Evolutionary conservation across 2,888 invertebrate genomes (phyloP).

Genomic region (Polydrusus pterygomalis): DNA sequence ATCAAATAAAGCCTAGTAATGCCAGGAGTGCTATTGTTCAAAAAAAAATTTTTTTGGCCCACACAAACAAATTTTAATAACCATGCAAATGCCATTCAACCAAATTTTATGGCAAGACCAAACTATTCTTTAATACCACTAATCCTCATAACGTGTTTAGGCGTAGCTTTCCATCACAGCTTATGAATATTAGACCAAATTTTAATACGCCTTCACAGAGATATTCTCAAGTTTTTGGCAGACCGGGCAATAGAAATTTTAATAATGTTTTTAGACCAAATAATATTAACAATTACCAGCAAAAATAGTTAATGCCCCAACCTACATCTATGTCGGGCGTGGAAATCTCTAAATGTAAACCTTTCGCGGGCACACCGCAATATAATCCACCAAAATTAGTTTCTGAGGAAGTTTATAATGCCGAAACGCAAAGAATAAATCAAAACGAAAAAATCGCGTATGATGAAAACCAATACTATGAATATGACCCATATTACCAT

Average conservation of each 20-base stretch:
- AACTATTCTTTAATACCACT: neutral
- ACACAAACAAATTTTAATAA: too few species aligned
- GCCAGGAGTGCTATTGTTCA: too few species aligned
- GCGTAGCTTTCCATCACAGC: constrained; percentile 26
- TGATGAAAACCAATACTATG: neutral
- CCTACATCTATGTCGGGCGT: constrained; percentile 15
- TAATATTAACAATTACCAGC: too few species aligned
- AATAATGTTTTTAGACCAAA: too few species aligned
- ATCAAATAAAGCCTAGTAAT: too few species aligned
- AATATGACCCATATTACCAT: too few species aligned
- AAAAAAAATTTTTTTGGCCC: neutral
- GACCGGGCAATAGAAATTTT: too few species aligned
- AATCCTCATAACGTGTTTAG: constrained; percentile 1
- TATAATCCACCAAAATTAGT: too few species aligned
- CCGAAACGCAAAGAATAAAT: neutral
- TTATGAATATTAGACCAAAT: constrained; percentile 20
- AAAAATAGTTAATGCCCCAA: too few species aligned
- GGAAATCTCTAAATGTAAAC: neutral
- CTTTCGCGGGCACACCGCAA: too few species aligned
- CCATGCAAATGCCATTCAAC: neutral
- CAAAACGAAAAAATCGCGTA: neutral
- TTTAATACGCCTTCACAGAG: neutral
- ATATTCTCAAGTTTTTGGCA: constrained; percentile 11
- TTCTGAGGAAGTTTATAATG: too few species aligned
- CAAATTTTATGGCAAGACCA: neutral